phyloP scores from a whole-genome alignment of 2,888 invertebrate genomes.

The Torymus auratus region DNA sequence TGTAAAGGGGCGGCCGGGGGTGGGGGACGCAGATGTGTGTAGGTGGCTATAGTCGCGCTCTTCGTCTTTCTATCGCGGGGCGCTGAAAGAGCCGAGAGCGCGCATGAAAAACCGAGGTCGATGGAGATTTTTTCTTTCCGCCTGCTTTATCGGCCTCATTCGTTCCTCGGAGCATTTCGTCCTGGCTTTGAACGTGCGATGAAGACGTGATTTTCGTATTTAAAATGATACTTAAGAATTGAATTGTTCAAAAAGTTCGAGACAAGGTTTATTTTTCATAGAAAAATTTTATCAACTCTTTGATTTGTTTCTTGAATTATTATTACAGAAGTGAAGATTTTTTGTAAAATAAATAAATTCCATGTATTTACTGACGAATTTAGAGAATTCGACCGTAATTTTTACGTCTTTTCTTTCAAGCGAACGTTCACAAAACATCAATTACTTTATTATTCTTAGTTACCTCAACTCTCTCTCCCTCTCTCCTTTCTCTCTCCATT shows the following conservation, averaged over 20 bases:
- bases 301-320: too few species aligned
- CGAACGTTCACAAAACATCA: constrained; percentile 44
- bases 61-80: too few species aligned
- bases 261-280: too few species aligned
- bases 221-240: too few species aligned
- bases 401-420: constrained; percentile 16
- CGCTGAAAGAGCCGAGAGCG: constrained; percentile 23
- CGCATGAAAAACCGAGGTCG: constrained; percentile 17
- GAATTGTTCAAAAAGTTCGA: too few species aligned
- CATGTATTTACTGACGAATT: too few species aligned
- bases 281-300: too few species aligned
- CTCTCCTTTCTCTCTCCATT: constrained; percentile 15
- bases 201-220: too few species aligned
- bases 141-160: not conserved
- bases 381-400: constrained; percentile 3
- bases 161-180: not conserved
- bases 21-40: too few species aligned
- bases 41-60: too few species aligned
- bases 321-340: too few species aligned
- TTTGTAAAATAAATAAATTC: too few species aligned
- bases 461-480: constrained; percentile 11
- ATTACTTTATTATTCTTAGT: constrained; percentile 54
- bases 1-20: constrained; percentile 64
- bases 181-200: not conserved
- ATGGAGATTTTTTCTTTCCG: constrained; percentile 37